phyloP scores from a whole-genome alignment of 2,797 vertebrate species.

The Gymnoscopelus microlampas region DNA sequence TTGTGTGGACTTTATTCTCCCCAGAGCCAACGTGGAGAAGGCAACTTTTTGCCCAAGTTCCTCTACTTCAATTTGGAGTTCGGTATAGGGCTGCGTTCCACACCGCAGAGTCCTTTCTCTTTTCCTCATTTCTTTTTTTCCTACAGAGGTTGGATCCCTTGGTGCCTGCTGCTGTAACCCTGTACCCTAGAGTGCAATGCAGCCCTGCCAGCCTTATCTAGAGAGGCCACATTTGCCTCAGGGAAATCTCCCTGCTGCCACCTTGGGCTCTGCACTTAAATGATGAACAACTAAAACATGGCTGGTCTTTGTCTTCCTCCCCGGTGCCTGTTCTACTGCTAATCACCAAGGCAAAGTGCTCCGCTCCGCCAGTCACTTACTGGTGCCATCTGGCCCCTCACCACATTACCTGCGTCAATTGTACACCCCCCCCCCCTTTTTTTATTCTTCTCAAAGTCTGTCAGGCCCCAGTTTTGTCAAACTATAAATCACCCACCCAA shows the following conservation, averaged over 20 bases:
- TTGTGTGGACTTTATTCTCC: constrained; percentile 54
- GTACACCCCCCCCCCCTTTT: constrained; percentile 13
- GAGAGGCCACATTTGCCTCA: constrained; percentile 68
- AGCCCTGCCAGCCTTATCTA: constrained; percentile 69
- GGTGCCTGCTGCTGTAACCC: constrained; percentile 56
- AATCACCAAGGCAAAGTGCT: constrained; percentile 70
- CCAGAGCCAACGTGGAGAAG: constrained; percentile 55
- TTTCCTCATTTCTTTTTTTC: constrained; percentile 67
- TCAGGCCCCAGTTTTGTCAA: constrained; percentile 13
- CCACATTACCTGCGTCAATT: constrained; percentile 50
- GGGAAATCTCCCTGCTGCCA: constrained; percentile 76
- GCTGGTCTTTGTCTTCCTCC: constrained; percentile 67
- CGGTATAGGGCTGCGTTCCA: constrained; percentile 65
- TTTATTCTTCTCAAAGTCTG: constrained; percentile 4
- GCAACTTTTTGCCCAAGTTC: constrained; percentile 55
- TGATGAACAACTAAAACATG: constrained; percentile 77
- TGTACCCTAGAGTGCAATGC: constrained; percentile 68
- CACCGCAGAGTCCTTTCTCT: constrained; percentile 67
- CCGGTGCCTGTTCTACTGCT: constrained; percentile 35
- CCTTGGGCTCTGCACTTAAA: constrained; percentile 74
- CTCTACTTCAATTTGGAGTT: constrained; percentile 48
- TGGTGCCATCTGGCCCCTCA: constrained; percentile 57
- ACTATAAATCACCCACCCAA: constrained; percentile 21
- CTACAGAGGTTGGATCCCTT: constrained; percentile 68
- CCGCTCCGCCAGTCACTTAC: constrained; percentile 19